Evolutionary conservation across 2,888 invertebrate genomes (phyloP).

Genomic region (Tetragonula carbonaria): DNA sequence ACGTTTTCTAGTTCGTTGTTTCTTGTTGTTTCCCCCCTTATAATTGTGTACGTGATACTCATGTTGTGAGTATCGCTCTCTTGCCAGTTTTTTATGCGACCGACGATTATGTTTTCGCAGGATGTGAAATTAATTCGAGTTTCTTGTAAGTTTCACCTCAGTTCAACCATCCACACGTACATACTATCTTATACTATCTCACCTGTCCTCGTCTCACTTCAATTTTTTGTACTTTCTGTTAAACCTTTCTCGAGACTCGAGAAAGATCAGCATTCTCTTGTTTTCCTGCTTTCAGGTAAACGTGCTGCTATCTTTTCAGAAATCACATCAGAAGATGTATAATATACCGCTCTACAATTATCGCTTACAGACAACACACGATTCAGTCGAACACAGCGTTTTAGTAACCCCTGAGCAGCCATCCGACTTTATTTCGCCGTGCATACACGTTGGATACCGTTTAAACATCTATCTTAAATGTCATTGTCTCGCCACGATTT

Average conservation of each 20-base stretch:
- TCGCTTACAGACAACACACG: constrained; percentile 73
- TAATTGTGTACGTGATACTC: neutral
- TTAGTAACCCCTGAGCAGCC: constrained; percentile 46
- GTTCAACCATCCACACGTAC: constrained; percentile 42
- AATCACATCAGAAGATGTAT: neutral
- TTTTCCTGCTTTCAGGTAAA: constrained; percentile 69
- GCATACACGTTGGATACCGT: constrained; percentile 50
- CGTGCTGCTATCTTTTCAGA: constrained; percentile 55
- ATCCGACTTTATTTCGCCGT: constrained; percentile 54
- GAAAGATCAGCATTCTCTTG: constrained; percentile 15
- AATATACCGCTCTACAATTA: constrained; percentile 41
- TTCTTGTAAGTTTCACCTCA: constrained; percentile 35
- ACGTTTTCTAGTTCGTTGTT: constrained; percentile 31
- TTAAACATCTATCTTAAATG: constrained; percentile 65
- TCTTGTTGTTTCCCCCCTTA: neutral
- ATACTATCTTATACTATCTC: constrained; percentile 27
- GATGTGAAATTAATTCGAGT: neutral
- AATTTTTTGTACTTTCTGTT: constrained; percentile 21
- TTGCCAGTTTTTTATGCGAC: neutral
- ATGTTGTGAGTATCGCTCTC: neutral
- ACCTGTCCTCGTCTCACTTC: constrained; percentile 9
- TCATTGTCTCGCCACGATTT: constrained; percentile 45
- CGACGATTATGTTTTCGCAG: constrained; percentile 2
- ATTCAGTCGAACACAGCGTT: constrained; percentile 52
- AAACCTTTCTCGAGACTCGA: constrained; percentile 44